Base-by-base conservation (phyloP, 2,888 invertebrate genomes). In the Catocala fraxini region DNA sequence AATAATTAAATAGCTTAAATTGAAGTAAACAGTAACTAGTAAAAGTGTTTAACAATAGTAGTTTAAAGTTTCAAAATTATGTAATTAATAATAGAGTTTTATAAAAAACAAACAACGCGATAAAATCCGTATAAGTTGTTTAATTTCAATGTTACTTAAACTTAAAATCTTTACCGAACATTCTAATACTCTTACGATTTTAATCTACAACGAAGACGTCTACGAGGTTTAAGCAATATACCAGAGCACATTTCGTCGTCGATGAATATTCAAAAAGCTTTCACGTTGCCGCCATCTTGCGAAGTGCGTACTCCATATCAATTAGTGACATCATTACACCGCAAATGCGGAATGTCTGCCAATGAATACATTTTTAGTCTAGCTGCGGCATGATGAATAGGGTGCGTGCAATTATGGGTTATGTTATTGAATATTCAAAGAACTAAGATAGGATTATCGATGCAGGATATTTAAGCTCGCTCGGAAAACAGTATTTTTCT, bases 201-300 rank as follows among this genome's bases (percentile, higher is more conserved):
- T 46, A 15, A 15, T 46, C 9, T 10, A 45, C 13, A 46, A 45
- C 12, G n/a, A 43, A 67, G 45, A 33, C 51, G 49, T 12, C 45
- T n/a, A 42, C 57, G 25, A 11, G 39, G 57, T 57, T 56, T 56
- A 52, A 70, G 61, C 52, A 59, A 53, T 51, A 60, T 70, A 55
- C 11, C 7, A 39, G 6, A 42, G 35, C 72, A 67, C 78, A 82
- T 81, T 84, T 75, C 68, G 56, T 66, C 73, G 59, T 64, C 75
- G 66, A 84, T 87, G 85, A 87, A 87, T 87, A 87, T 87, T 86
- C 82, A 85, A 80, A 80, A 76, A 78, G 76, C 80, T 77, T 70
- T 82, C 74, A 75, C 76, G 78, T 68, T 65, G 64, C 53, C 75
- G 80, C 79, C 79, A 81, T 82, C 85, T 82, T 78, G 75, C 74